Conservation (phyloP, 2,113 vertebrate species). For the Malurus elegans region DNA sequence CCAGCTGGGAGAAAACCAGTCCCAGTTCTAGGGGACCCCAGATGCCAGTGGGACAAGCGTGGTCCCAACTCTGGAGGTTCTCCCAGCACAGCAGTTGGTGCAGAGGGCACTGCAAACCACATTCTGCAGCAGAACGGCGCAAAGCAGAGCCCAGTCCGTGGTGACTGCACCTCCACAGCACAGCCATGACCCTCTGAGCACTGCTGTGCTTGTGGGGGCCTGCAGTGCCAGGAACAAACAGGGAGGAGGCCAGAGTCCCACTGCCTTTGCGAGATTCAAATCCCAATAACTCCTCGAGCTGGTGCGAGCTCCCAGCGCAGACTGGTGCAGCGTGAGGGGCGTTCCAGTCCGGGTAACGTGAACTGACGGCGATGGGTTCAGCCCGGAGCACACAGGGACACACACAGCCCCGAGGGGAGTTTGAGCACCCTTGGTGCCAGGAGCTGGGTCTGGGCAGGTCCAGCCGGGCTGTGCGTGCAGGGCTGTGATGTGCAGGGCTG, state of each 20-base stretch:
- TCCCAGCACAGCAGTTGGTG: accelerated
- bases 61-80: accelerated
- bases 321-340: not conserved
- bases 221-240: accelerated
- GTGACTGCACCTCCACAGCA: accelerated
- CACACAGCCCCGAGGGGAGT: not conserved
- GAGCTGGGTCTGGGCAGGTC: accelerated
- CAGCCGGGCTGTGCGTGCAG: accelerated
- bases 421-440: not conserved
- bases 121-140: not conserved
- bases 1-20: not conserved
- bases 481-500: no score
- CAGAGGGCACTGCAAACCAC: accelerated
- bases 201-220: not conserved
- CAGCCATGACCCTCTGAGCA: not conserved
- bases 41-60: not conserved
- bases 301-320: not conserved
- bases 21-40: not conserved
- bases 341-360: accelerated
- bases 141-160: not conserved
- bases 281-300: not conserved
- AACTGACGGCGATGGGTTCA: not conserved
- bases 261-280: not conserved
- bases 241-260: not conserved
- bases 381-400: not conserved